Percentiles rank a stretch among this genome's conserved stretches.
These are phyloP conservation scores for Endomychus coccineus DNA, from an alignment of 2,888 invertebrate genomes.

Conservation along the genomic window DNA sequence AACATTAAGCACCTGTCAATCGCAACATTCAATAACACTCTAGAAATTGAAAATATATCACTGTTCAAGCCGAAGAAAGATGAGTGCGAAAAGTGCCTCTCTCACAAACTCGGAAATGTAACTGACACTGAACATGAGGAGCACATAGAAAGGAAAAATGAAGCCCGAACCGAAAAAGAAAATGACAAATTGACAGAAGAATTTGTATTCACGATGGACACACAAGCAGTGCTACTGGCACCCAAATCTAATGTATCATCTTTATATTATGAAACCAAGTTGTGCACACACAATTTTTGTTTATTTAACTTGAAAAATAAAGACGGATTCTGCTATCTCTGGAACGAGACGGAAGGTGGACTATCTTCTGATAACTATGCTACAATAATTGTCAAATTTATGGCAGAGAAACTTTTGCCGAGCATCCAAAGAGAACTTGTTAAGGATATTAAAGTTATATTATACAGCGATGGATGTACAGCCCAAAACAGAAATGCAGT, in stretches of 20 bases:
- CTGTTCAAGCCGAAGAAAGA: conserved; percentile 23
- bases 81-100: conserved; percentile 8
- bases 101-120: conserved; percentile 14
- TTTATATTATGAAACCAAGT: conserved; percentile 18
- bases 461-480: conserved; percentile 8
- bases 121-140: conserved; percentile 10
- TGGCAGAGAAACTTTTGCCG: neutral
- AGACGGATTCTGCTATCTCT: conserved; percentile 17
- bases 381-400: neutral
- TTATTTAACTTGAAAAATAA: conserved; percentile 13
- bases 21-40: conserved; percentile 15
- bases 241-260: conserved; percentile 14
- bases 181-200: conserved; percentile 7
- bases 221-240: conserved; percentile 16
- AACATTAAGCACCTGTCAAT: conserved; percentile 13
- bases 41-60: conserved; percentile 15
- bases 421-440: neutral
- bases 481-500: conserved; percentile 11
- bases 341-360: conserved; percentile 17
- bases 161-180: conserved; percentile 15
- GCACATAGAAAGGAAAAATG: conserved; percentile 12
- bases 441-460: conserved; percentile 1
- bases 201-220: conserved; percentile 17
- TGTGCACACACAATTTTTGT: conserved; percentile 17
- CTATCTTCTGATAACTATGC: conserved; percentile 15